A percentile compares a stretch with the other conserved stretches of the same genome.
These are phyloP conservation scores for Larimichthys crocea DNA, from an alignment of 2,113 vertebrate genomes.

Conservation along the genomic window DNA sequence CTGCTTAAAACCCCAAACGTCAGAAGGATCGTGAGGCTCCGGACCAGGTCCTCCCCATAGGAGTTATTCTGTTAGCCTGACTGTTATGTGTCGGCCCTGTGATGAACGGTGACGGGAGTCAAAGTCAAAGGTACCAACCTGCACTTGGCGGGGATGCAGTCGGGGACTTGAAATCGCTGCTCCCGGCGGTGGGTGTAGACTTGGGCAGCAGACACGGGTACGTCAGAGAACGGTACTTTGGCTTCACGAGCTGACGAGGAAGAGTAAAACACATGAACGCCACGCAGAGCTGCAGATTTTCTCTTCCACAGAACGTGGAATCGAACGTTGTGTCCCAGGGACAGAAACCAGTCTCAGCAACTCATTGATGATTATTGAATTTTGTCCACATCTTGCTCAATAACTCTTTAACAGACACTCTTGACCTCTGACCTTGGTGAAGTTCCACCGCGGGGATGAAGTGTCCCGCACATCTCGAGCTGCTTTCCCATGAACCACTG, in stretches of 20 bases:
- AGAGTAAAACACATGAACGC: neutral
- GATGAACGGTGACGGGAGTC: too few species aligned
- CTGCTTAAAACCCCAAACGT: too few species aligned
- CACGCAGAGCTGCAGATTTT: too few species aligned
- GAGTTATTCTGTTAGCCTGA: too few species aligned
- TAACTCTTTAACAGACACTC: neutral
- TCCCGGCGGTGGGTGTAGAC: constrained; percentile 91
- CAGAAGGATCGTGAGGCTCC: too few species aligned
- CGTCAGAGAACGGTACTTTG: constrained; percentile 92
- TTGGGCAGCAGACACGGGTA: constrained; percentile 95
- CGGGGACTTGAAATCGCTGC: constrained; percentile 88
- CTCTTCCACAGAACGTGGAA: too few species aligned
- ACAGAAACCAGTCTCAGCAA: too few species aligned
- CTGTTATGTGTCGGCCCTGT: too few species aligned
- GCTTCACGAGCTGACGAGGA: constrained; percentile 89
- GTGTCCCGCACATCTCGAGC: constrained; percentile 94
- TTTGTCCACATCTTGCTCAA: neutral
- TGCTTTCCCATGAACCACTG: constrained; percentile 91
- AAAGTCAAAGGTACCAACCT: constrained; percentile 79
- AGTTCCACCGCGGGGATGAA: constrained; percentile 99
- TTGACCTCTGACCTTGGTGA: constrained; percentile 89
- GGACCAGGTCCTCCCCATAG: too few species aligned
- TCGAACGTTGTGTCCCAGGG: too few species aligned
- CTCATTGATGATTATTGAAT: too few species aligned
- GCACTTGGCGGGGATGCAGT: constrained; percentile 84